A percentile compares a stretch with the other conserved stretches of the same genome.
phyloP scores from a whole-genome alignment of 2,113 vertebrate genomes.

The Rutilus rutilus region DNA sequence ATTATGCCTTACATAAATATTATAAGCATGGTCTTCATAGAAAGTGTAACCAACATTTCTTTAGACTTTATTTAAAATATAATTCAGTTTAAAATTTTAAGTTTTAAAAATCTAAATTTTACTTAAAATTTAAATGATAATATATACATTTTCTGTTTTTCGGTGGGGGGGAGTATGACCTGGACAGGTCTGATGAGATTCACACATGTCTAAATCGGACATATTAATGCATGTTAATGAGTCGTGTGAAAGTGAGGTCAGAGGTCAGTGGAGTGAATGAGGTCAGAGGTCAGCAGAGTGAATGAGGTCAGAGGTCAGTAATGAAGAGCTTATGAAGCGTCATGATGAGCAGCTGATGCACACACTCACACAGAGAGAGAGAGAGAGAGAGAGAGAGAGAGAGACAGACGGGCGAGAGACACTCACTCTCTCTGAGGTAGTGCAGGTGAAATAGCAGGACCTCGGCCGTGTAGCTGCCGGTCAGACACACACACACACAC shows the following conservation, averaged over 20 bases:
- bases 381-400: not conserved
- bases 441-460: conserved; percentile 90
- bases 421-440: conserved; percentile 95
- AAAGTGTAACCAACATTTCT: not conserved
- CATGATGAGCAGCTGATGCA: not conserved
- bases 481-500: conserved; percentile 67
- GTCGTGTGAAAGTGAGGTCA: conserved; percentile 5
- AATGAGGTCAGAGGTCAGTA: not conserved
- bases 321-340: not conserved
- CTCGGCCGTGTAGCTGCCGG: conserved; percentile 86
- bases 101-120: not conserved
- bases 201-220: not conserved
- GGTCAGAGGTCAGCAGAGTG: not conserved
- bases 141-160: not conserved
- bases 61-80: not conserved
- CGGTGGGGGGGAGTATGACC: not conserved
- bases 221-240: not conserved
- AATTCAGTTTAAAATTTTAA: not conserved
- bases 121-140: not conserved
- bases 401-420: not conserved
- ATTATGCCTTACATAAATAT: too few relatives aligned
- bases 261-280: not conserved
- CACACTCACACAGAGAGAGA: not conserved
- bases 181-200: not conserved
- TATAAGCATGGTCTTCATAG: too few relatives aligned